Evolutionary conservation across 1,140 invertebrate species (phyloP), one percentile per base, ranked within the genome.

Genomic region (Heliconius congener): DNA sequence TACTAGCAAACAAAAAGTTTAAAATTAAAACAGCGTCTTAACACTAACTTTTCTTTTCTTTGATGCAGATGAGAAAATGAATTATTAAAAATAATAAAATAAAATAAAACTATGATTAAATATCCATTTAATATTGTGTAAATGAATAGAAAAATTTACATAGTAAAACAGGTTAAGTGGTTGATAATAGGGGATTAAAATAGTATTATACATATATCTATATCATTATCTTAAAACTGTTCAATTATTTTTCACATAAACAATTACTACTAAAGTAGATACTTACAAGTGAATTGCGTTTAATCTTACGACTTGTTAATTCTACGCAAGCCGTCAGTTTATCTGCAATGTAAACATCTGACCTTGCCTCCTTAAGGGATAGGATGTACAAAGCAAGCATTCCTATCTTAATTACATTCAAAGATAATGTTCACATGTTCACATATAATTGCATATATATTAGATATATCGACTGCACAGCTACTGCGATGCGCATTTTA

Each of bases 271-370:
- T 66, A 71, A 23, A 23, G 37, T 71, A 77, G n/a, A 6, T 71
- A 78, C 50, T 27, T 73, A 78, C 16, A 34, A 66, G 18, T 52
- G 16, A 77, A 71, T 72, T 74, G 76, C 27, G 57, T 39, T 71
- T 72, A 46, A 74, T 60, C 46, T 55, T 74, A 76, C 76, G 73
- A 81, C 82, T 85, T 83, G 81, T 76, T 74, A 76, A 85, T 83
- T 85, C 84, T 77, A 46, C 66, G 66, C 82, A 76, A 79, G 81
- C 78, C 50, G 42, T 81, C 72, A 77, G 73, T 80, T 81, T 81
- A 86, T 86, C 85, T 86, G 85, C 85, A 86, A 86, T 86, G 85
- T 86, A 83, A 84, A 86, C 81, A 76, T 74, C 75, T 83, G 82
- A 86, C 85, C 85, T 86, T 84, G 85, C 77, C 85, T 82, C 52